A percentile compares a stretch with the other conserved stretches of the same genome.
These are phyloP conservation scores for Amphibalanus amphitrite DNA, from an alignment of 1,140 invertebrate genomes.

Conservation along the genomic window DNA sequence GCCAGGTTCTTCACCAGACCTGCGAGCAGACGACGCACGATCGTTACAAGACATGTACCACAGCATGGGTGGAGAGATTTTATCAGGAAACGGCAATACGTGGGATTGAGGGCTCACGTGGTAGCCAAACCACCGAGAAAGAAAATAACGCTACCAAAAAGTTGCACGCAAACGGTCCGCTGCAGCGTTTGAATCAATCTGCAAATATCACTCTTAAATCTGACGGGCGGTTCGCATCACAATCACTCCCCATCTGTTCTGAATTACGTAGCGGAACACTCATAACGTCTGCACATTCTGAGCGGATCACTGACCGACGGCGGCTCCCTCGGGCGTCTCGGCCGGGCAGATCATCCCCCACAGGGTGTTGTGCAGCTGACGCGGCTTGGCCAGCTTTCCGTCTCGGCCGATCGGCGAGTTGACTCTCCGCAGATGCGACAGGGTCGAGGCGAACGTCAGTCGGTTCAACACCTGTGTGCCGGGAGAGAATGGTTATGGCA, in stretches of 20 bases:
- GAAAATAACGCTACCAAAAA: not conserved
- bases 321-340: conserved; percentile 92
- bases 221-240: too few species aligned
- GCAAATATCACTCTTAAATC: too few species aligned
- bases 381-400: conserved; percentile 92
- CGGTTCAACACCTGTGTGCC: conserved; percentile 61
- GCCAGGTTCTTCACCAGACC: conserved; percentile 89
- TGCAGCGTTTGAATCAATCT: too few species aligned
- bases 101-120: conserved; percentile 13
- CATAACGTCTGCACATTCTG: too few species aligned
- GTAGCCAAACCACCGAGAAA: conserved; percentile 4
- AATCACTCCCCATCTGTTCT: too few species aligned
- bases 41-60: too few species aligned
- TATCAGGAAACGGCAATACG: conserved; percentile 9
- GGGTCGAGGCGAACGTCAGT: conserved; percentile 90
- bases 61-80: not conserved
- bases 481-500: too few species aligned
- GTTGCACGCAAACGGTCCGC: too few species aligned
- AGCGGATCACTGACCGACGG: conserved; percentile 47
- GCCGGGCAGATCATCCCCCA: conserved; percentile 99
- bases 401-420: conserved; percentile 98
- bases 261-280: too few species aligned
- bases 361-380: conserved; percentile 93
- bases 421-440: conserved; percentile 89
- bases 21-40: not conserved